Percentiles rank a stretch among this genome's conserved stretches.
Evolutionary conservation across 2,888 invertebrate species (phyloP).

Genomic region (Monopis laevigella): DNA sequence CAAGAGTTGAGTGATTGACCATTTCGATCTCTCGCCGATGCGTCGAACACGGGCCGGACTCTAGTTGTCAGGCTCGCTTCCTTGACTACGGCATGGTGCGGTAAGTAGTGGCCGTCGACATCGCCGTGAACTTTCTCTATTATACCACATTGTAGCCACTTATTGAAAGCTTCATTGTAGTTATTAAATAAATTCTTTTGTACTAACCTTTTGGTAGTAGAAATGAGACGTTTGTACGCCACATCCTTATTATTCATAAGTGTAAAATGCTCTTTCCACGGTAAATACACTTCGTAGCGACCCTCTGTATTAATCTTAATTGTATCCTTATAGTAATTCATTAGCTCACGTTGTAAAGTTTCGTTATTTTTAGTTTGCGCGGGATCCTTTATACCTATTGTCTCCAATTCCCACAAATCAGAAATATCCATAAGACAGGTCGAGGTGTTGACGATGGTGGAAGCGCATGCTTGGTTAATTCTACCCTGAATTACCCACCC

Average conservation of each 20-base stretch:
- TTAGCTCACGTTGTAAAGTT: background rate
- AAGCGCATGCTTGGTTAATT: background rate
- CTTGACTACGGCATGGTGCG: constrained; percentile 24
- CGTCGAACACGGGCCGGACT: constrained; percentile 27
- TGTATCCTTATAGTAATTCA: background rate
- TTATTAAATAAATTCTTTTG: background rate
- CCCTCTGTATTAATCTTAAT: background rate
- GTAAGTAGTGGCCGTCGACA: constrained; percentile 18
- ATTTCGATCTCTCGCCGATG: constrained; percentile 19
- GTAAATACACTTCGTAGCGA: constrained; percentile 2
- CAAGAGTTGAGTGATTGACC: constrained; percentile 26
- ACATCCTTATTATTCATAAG: background rate
- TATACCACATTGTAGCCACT: constrained; percentile 10
- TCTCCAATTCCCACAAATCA: constrained; percentile 4
- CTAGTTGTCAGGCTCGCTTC: constrained; percentile 23
- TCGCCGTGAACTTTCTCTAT: constrained; percentile 6
- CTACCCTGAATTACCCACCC: constrained; percentile 3
- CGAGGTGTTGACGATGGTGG: background rate
- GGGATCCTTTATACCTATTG: background rate
- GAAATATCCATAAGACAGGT: background rate
- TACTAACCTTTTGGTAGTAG: constrained; percentile 11
- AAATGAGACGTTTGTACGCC: constrained; percentile 20
- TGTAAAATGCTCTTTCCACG: background rate
- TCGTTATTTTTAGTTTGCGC: background rate
- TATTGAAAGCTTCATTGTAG: constrained; percentile 12